These are phyloP conservation scores for Nannoperca obscura DNA, from an alignment of 2,797 vertebrate genomes.

Conservation along the genomic window DNA sequence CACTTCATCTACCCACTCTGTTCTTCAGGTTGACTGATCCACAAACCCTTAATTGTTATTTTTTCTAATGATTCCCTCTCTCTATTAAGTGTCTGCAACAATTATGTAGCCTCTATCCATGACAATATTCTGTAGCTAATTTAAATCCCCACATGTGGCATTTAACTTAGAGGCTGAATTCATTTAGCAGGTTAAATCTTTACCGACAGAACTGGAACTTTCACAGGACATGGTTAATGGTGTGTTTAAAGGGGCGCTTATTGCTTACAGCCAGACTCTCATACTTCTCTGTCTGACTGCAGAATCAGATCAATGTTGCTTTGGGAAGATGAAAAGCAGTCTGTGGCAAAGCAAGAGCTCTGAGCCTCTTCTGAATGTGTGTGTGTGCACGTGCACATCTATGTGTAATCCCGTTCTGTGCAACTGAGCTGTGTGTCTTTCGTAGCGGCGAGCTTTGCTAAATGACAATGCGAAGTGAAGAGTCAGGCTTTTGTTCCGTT, in stretches of 20 bases:
- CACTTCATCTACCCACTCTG: constrained; percentile 9
- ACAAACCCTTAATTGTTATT: constrained; percentile 45
- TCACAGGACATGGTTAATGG: constrained; percentile 77
- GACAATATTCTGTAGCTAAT: constrained; percentile 55
- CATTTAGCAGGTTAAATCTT: constrained; percentile 76
- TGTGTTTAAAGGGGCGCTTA: constrained; percentile 67
- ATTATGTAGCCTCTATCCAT: constrained; percentile 27
- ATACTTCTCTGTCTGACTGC: constrained; percentile 61
- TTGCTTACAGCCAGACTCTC: constrained; percentile 56
- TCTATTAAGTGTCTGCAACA: constrained; percentile 40
- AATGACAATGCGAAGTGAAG: constrained; percentile 53
- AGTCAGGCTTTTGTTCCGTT: constrained; percentile 64
- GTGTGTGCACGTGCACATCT: constrained; percentile 2
- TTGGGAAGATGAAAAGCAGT: constrained; percentile 65
- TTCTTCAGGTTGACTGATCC: constrained; percentile 25
- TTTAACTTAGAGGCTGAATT: constrained; percentile 64
- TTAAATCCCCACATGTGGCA: constrained; percentile 56
- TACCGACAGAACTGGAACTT: constrained; percentile 80
- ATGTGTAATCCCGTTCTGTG: constrained; percentile 36
- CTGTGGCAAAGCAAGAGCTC: constrained; percentile 25
- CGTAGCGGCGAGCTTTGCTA: constrained; percentile 43
- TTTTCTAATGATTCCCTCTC: neutral
- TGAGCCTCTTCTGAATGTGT: constrained; percentile 9
- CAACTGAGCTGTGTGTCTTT: constrained; percentile 24
- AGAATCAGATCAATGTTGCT: constrained; percentile 71